Conservation (phyloP, 2,113 vertebrate species). For the Pavo muticus region DNA sequence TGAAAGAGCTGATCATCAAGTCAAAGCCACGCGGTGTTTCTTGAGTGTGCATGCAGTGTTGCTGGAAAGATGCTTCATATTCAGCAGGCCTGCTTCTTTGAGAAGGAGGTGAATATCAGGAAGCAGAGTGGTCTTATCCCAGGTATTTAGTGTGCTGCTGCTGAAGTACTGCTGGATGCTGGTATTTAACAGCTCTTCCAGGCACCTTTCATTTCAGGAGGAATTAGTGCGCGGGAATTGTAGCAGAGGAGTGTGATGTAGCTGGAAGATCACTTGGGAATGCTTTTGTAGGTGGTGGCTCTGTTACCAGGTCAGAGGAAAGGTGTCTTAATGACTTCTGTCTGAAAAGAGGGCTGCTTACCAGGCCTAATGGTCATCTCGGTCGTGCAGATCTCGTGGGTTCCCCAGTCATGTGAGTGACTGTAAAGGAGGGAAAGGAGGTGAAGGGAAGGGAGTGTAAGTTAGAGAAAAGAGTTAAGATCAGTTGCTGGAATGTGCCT, state of each 20-base stretch:
- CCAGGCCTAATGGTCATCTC: rapidly evolving
- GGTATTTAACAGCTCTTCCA: neutral
- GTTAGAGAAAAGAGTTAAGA: neutral
- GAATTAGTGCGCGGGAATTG: neutral
- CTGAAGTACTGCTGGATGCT: neutral
- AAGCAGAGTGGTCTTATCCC: neutral
- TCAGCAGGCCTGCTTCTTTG: neutral
- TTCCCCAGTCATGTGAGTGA: neutral
- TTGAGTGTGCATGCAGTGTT: neutral
- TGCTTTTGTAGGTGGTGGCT: neutral
- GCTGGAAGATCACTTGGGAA: neutral
- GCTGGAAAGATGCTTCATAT: neutral
- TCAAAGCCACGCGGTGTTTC: neutral
- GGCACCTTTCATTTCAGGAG: neutral
- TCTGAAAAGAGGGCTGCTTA: neutral
- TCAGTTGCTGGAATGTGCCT: neutral
- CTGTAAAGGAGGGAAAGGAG: neutral
- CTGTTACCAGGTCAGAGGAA: neutral
- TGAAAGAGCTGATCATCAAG: neutral
- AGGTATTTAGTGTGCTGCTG: neutral
- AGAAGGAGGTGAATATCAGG: neutral
- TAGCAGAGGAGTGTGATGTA: neutral
- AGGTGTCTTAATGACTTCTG: neutral
- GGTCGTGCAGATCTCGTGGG: neutral
- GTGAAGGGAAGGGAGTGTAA: neutral